phyloP scores from a whole-genome alignment of 2,113 vertebrate genomes.

The Pterocles burchelli region DNA sequence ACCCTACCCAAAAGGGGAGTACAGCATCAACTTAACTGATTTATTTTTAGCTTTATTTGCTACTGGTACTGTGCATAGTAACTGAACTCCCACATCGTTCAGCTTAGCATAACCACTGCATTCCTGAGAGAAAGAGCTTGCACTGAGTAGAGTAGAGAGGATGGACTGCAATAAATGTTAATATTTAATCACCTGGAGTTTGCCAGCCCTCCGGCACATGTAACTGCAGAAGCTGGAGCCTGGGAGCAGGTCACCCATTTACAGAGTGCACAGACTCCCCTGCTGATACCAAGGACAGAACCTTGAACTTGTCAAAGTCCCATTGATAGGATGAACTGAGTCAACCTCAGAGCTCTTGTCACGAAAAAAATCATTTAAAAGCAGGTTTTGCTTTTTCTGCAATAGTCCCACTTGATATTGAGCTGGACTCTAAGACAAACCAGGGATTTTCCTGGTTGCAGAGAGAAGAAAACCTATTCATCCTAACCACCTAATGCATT shows the following conservation, averaged over 20 bases:
- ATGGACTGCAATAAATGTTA: neutral
- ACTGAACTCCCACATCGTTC: neutral
- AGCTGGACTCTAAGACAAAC: neutral
- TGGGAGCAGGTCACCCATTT: neutral
- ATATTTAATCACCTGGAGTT: constrained; percentile 6
- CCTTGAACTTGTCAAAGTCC: neutral
- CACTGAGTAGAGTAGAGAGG: neutral
- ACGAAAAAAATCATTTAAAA: neutral
- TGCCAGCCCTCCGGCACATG: neutral
- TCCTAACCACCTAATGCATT: neutral
- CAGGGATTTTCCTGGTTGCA: neutral
- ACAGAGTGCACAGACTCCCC: neutral
- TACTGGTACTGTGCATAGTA: neutral
- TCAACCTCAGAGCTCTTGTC: neutral
- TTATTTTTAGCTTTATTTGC: neutral
- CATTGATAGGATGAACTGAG: neutral
- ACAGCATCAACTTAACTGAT: neutral
- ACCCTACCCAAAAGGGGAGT: neutral
- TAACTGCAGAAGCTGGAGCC: rapidly evolving
- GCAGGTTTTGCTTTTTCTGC: neutral
- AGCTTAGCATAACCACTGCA: neutral
- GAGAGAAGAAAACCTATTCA: neutral
- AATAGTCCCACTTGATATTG: neutral
- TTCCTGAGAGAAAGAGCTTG: neutral
- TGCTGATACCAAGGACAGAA: rapidly evolving